phyloP scores from a whole-genome alignment of 2,797 vertebrate genomes.

The Petrocephalus schoutedeni region DNA sequence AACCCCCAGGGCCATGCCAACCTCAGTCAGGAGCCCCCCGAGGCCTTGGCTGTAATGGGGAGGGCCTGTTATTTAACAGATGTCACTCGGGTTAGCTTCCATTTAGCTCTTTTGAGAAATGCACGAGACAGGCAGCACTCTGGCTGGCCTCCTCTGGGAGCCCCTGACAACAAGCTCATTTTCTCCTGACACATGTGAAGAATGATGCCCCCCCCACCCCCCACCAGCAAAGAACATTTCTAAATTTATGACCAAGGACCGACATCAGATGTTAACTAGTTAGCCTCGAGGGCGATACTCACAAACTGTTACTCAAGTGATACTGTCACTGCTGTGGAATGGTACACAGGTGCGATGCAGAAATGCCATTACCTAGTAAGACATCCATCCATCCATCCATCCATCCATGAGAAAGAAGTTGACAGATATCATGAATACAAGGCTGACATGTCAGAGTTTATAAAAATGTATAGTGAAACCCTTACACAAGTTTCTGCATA shows the following conservation, averaged over 20 bases:
- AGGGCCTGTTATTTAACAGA: constrained; percentile 11
- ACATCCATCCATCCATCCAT: background rate
- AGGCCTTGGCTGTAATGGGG: background rate
- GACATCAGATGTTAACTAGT: background rate
- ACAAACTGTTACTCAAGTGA: background rate
- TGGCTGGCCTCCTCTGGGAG: background rate
- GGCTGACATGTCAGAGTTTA: background rate
- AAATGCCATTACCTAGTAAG: background rate
- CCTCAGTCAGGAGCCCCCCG: background rate
- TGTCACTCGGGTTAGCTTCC: constrained; percentile 4
- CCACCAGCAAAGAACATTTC: background rate
- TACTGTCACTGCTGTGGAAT: background rate
- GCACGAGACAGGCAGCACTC: background rate
- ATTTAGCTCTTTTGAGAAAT: background rate
- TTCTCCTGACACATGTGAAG: background rate
- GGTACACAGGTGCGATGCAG: background rate
- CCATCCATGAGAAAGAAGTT: background rate
- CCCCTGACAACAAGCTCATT: constrained; percentile 7
- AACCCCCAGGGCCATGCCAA: background rate
- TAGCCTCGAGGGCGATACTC: background rate
- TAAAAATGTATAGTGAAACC: background rate
- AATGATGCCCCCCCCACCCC: background rate
- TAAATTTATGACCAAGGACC: background rate
- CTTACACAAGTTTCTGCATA: background rate
- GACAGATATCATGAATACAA: background rate